Conservation (phyloP, 2,888 invertebrate genomes). For the Capitulum mitella region DNA sequence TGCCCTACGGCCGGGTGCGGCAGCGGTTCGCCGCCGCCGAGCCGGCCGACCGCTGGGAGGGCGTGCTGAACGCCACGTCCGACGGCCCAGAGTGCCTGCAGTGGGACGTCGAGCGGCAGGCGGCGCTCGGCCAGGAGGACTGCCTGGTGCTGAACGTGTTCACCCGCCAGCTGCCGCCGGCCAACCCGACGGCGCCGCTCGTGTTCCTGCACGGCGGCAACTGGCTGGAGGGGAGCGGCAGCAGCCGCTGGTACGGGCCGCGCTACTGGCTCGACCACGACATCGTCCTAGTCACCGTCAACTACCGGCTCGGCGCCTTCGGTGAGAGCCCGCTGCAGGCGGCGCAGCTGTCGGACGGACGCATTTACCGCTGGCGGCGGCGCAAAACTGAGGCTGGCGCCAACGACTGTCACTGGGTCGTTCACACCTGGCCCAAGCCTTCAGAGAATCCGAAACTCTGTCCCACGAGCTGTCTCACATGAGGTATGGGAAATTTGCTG, state of each 20-base stretch:
- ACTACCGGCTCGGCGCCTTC: slow-evolving; percentile 87
- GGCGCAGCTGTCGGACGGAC: too few relatives aligned
- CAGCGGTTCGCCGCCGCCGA: slow-evolving; percentile 77
- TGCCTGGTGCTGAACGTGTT: slow-evolving; percentile 88
- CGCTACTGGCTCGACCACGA: slow-evolving; percentile 80
- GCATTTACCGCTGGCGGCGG: too few relatives aligned
- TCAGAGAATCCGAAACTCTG: too few relatives aligned
- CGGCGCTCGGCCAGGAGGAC: slow-evolving; percentile 64
- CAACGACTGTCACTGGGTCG: too few relatives aligned
- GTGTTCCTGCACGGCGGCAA: slow-evolving; percentile 93
- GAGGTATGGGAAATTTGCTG: too few relatives aligned
- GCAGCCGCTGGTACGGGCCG: slow-evolving; percentile 89
- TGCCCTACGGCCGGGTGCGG: slow-evolving; percentile 83
- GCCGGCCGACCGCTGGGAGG: slow-evolving; percentile 79
- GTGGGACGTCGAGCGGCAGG: neutral
- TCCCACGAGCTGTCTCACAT: too few relatives aligned
- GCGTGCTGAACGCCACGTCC: slow-evolving; percentile 68
- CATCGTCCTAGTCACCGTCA: slow-evolving; percentile 89
- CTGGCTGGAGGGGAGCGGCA: slow-evolving; percentile 86
- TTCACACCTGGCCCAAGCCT: too few relatives aligned
- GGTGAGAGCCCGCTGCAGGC: slow-evolving; percentile 45
- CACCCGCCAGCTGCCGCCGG: slow-evolving; percentile 28
- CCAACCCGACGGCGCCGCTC: slow-evolving; percentile 43
- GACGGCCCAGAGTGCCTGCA: slow-evolving; percentile 67
- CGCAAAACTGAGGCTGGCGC: too few relatives aligned